Base-by-base conservation (phyloP, 2,888 invertebrate genomes). In the Uloborus plumipes region DNA sequence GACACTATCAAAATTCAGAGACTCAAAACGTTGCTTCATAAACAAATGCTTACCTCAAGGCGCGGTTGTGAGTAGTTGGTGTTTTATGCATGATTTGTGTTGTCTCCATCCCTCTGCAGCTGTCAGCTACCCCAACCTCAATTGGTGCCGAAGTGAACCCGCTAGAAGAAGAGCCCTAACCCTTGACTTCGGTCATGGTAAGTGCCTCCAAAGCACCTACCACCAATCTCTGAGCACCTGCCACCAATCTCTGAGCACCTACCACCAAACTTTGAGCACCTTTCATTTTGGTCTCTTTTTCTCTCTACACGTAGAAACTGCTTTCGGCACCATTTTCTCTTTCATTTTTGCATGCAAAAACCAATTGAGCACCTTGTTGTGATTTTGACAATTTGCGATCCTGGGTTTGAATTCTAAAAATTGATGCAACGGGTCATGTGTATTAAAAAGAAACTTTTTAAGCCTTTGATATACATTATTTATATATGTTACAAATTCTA, bases 161-260 rank as follows among this genome's bases (percentile, higher is more conserved):
- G 87, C 87, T 75, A 86, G 86, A 65, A 84, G 84, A 77, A 85
- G 86, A 74, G 84, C 86, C 76, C 86, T 87, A 50, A 87, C 87
- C 85, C 86, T 87, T 85, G 87, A 87, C 82, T 80, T 87, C 84
- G 86, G 87, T 79, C 83, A 87, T 84, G 87, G 88, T 88, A 86
- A 87, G 86, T 86, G 72, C 77, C 59, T 22, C 71, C 59, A 50
- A 59, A 49, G 58, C 59, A 71, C 71, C 49, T 71, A 71, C 71
- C 59, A 39, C 59, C 31, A 51, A 51, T 65, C 66, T 26, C 9
- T 18, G 15, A 51, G 22, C 59, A 76, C 55, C 39, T 14, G 26
- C 79, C 69, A 47, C 39, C 65, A 65, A 22, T 58, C 67, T 70
- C n/a, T 66, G 49, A n/a, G 16, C 67, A 62, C 65, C 65, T 62